A percentile compares a stretch with the other conserved stretches of the same genome.
Conservation (phyloP, 2,888 invertebrate genomes). For the Athalia rosae region DNA sequence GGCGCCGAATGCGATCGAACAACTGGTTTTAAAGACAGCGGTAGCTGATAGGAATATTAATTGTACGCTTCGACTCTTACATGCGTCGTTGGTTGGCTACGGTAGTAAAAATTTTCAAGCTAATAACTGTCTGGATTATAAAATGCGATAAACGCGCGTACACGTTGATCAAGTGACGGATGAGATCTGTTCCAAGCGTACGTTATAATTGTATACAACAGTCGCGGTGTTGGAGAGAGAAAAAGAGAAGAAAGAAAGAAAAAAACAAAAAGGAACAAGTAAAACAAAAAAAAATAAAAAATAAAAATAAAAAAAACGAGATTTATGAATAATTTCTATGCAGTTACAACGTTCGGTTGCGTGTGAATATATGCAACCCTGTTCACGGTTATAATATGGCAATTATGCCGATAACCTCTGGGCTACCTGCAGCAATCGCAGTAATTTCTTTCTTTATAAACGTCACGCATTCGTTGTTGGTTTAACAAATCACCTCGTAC, state of each 20-base stretch:
- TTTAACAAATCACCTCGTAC: too few relatives aligned
- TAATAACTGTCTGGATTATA: conserved; percentile 31
- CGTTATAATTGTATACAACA: conserved; percentile 7
- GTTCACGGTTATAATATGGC: too few relatives aligned
- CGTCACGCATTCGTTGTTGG: too few relatives aligned
- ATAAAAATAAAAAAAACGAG: background rate
- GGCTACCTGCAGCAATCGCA: too few relatives aligned
- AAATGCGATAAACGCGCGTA: conserved; percentile 28
- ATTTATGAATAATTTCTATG: too few relatives aligned
- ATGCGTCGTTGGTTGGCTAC: background rate
- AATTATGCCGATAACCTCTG: too few relatives aligned
- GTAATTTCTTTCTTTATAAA: too few relatives aligned
- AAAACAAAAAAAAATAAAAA: background rate
- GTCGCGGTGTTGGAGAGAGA: background rate
- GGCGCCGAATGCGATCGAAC: background rate
- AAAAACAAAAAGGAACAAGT: background rate
- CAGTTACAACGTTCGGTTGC: too few relatives aligned
- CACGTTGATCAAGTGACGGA: conserved; percentile 11
- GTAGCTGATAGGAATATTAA: conserved; percentile 37
- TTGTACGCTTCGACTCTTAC: conserved; percentile 20
- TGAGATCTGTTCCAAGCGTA: conserved; percentile 10
- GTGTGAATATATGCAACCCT: too few relatives aligned
- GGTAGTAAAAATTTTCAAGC: conserved; percentile 19
- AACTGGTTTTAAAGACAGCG: conserved; percentile 4
- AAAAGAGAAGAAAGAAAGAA: background rate